Base-by-base conservation (phyloP, 2,113 vertebrate species). In the Otis tarda region DNA sequence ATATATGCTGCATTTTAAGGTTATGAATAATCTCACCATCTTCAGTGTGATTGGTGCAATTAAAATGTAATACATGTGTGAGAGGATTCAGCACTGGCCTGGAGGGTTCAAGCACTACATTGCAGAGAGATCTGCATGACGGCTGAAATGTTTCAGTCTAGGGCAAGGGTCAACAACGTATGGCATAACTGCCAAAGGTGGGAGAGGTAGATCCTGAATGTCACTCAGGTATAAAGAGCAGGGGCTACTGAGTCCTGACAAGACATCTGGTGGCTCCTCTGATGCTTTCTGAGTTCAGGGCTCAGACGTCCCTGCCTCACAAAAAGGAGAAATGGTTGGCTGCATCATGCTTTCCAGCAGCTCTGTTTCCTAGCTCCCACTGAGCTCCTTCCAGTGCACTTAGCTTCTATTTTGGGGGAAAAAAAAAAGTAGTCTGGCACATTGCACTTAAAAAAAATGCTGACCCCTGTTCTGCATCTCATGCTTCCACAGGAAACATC, bases 401-500 rank as follows among this genome's bases (percentile, higher is more conserved):
- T 60, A 68, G 69, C 35, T 55, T 75, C 41, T 78, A 2, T 4
- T 5, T 43, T 33, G 39, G 23, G 24, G 4, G 1, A 31, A 75
- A 68, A 52, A 88, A 53, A 83, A 61, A 37, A 5, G 9, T 43
- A 65, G 59, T 86, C 89, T 87, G 68, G 31, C 86, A 77, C 41
- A 27, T 17, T 61, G 55, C n/a, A 63, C 27, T 92, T 75, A n/a
- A 56, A 86, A 86, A 89, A 96, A 60, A 63, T 84, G 68, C 69
- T 97, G 86, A 92, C 52, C 91, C 47, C 23, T 52, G 39, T 89
- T 74, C 64, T 84, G 28, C 73, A 89, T 68, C 77, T 96, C 86
- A 86, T 68, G 65, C 80, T 95, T 96, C 25, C 57, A 55, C 0
- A 3, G 50, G 35, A 93, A 93, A 89, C 28, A 63, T 89, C 69